Evolutionary conservation across 2,113 vertebrate genomes (phyloP), one percentile per base, ranked within the genome.

Genomic region (Chinchilla lanigera): DNA sequence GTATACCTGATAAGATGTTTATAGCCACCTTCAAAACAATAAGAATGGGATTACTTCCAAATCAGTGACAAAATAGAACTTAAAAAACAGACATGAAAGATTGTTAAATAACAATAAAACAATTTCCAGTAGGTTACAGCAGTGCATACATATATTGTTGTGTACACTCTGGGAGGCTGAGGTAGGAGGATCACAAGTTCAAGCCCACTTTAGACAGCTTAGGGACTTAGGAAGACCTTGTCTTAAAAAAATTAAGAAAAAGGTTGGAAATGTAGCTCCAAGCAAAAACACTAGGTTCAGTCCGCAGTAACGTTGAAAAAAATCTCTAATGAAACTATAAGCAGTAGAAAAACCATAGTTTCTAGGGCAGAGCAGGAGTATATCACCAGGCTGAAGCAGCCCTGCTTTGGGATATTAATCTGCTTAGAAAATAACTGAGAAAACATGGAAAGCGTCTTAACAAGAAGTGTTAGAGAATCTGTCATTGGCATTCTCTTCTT

Each of bases 401-500:
- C 87, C 73, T 80, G 56, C 97, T 96, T 83, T 84, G 97, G 98
- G 97, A 97, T 97, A 97, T 96, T 97, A 95, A 93, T 97, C 97
- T 97, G 91, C 88, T 96, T 95, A 90, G 97, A 96, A 98, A 97
- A 97, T 96, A 97, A 96, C 97, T 95, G 98, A 96, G 98, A 98
- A 97, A 98, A 98, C 97, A 95, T 95, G 97, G 97, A 96, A 97
- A 97, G 98, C 97, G 92, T 97, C 98, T 97, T 96, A 97, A 96
- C 93, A 96, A 96, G 96, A 97, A 96, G 97, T 98, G 97, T 98
- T 95, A 97, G 88, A 96, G 97, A 98, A 97, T 98, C 98, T 98
- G 98, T 97, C 97, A 97, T 95, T 96, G 97, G 97, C 97, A 97
- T 96, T 97, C 97, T 97, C 98, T 96, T 97, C 97, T 88, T 92